Evolutionary conservation across 1,140 invertebrate genomes (phyloP), one percentile per base, ranked within the genome.

Genomic region (Drepana arcuata): DNA sequence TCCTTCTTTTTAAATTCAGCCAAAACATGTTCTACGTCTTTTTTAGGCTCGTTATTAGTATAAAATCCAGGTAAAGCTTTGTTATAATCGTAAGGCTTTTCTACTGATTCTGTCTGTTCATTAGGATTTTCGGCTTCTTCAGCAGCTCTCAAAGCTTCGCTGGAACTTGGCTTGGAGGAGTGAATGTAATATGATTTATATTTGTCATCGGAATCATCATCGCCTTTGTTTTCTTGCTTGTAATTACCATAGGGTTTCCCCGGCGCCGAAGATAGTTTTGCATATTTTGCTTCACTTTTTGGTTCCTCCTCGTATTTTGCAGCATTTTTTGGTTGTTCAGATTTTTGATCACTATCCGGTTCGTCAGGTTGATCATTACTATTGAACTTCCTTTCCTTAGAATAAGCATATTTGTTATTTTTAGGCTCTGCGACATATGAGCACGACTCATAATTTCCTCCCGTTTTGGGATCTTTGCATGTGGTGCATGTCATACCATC

Each of bases 391-490:
- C 77, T 83, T 65, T 88, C 84, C 40, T 84, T 86, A 2, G 86
- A 86, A 58, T 87, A 91, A 29, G 90, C 88, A 60, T 91, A 92
- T 48, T 89, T 84, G 48, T 91, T 89, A 38, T 89, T 89, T 48
- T 88, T 87, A 0, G 91, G 90, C 46, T 88, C 86, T 10, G 88
- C 86, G 1, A 85, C 85, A 66, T 91, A 92, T 0, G 87, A 88
- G 52, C 91, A 92, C 16, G 88, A 88, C 73, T 93, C 89, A 39
- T 87, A 92, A 41, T 89, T 89, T 2, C 87, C 89, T 11, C 89
- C 89, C 0, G 86, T 90, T 63, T 89, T 87, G 0, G 87, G 83
- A 54, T 92, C 86, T 48, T 87, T 86, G 53, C 91, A 93, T 1
- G 89, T 70, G 23, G 83, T 88, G 51, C 91, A 93, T 3, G 81